These are phyloP conservation scores for Karalla daura DNA, from an alignment of 2,797 vertebrate species.

Conservation along the genomic window DNA sequence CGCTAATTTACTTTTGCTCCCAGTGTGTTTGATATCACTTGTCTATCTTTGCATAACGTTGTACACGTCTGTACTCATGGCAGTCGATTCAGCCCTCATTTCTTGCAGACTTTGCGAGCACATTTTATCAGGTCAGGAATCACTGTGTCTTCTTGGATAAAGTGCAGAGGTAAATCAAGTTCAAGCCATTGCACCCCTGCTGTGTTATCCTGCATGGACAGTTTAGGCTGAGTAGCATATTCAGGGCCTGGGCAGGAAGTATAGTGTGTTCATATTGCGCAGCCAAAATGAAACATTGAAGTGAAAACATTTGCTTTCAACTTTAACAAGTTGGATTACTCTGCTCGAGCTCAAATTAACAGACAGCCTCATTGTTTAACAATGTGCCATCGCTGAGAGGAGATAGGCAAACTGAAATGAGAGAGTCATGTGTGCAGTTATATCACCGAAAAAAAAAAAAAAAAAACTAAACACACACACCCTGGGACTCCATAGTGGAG, in stretches of 20 bases:
- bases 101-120: neutral
- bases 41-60: too few species aligned
- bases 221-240: neutral
- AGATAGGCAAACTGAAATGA: neutral
- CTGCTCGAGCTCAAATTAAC: neutral
- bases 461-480: conserved; percentile 18
- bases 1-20: too few species aligned
- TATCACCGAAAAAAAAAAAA: neutral
- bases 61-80: too few species aligned
- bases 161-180: neutral
- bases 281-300: neutral
- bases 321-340: neutral
- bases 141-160: neutral
- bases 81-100: neutral
- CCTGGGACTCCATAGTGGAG: conserved; percentile 36
- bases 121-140: neutral
- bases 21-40: too few species aligned
- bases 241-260: neutral
- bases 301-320: neutral
- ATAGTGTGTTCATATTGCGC: neutral
- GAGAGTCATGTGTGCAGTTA: neutral
- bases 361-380: neutral
- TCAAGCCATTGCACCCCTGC: neutral
- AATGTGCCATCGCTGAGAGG: neutral
- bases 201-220: neutral